Evolutionary conservation across 1,140 invertebrate genomes (phyloP).

Genomic region (Papilio polytes): DNA sequence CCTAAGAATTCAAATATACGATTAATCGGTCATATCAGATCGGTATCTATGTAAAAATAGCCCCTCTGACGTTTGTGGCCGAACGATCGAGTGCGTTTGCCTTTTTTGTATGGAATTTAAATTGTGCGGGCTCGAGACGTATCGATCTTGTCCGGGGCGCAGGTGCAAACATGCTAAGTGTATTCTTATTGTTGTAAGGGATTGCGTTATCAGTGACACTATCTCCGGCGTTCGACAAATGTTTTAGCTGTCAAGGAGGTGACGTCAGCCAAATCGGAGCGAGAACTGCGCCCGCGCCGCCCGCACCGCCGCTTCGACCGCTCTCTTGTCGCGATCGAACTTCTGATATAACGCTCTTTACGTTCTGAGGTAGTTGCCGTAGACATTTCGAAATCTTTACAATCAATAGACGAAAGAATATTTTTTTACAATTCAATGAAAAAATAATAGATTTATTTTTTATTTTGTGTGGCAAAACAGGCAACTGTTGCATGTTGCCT

Average conservation of each 20-base stretch:
- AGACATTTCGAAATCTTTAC: conserved; percentile 44
- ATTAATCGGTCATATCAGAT: conserved; percentile 37
- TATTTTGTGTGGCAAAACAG: not conserved
- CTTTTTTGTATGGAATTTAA: conserved; percentile 56
- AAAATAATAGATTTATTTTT: not conserved
- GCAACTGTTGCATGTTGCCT: conserved; percentile 5
- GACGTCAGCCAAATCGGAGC: conserved; percentile 79
- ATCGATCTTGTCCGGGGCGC: conserved; percentile 67
- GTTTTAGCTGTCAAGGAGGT: conserved; percentile 81
- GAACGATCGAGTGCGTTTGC: conserved; percentile 27
- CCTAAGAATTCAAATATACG: conserved; percentile 46
- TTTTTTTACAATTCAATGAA: not conserved
- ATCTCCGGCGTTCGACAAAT: conserved; percentile 81
- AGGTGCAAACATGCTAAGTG: conserved; percentile 84
- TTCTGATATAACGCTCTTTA: conserved; percentile 62
- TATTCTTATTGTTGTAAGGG: conserved; percentile 82
- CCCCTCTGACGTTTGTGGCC: conserved; percentile 20
- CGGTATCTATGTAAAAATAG: conserved; percentile 36
- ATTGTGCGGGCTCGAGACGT: conserved; percentile 65
- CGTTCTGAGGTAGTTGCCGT: conserved; percentile 57
- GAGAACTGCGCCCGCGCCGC: conserved; percentile 55
- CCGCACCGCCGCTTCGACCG: conserved; percentile 44
- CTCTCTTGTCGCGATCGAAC: conserved; percentile 61
- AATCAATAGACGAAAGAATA: conserved; percentile 2
- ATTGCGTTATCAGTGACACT: conserved; percentile 82